phyloP scores from a whole-genome alignment of 2,888 invertebrate species.

The Holacanthella duospinosa region DNA sequence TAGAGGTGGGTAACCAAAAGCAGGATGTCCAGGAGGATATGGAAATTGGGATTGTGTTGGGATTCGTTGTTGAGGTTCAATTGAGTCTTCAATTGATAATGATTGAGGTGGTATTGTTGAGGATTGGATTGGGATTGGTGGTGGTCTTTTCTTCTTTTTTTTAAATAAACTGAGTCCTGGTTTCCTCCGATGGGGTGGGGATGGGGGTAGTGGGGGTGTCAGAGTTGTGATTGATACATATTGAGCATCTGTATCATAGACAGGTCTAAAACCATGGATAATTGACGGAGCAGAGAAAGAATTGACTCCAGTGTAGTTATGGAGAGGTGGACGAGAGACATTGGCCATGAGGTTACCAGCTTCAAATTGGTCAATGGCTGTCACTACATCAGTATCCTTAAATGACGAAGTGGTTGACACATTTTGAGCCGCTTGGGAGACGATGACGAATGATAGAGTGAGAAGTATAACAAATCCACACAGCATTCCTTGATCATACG shows the following conservation, averaged over 20 bases:
- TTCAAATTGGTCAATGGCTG: conserved; percentile 14
- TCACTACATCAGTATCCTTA: conserved; percentile 18
- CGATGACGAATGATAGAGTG: background rate
- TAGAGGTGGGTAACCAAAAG: background rate
- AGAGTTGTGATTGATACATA: conserved; percentile 32
- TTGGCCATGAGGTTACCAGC: conserved; percentile 9
- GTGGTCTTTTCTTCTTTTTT: conserved; percentile 13
- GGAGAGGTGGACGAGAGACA: conserved; percentile 10
- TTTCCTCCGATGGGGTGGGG: conserved; percentile 11
- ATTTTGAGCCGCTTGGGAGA: background rate
- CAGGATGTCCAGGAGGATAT: background rate
- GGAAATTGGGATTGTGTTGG: background rate
- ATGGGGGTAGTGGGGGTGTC: conserved; percentile 13
- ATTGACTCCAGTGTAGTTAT: conserved; percentile 15
- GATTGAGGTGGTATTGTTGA: conserved; percentile 4
- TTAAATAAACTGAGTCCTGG: conserved; percentile 13
- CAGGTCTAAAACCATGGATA: conserved; percentile 33
- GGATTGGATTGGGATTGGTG: conserved; percentile 11
- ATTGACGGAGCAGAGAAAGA: conserved; percentile 27
- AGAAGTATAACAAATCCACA: too few species aligned
- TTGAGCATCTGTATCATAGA: conserved; percentile 33
- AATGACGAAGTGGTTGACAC: conserved; percentile 8
- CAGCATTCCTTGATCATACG: too few species aligned
- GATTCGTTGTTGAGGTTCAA: background rate
- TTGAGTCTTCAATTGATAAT: background rate